These are phyloP conservation scores for Acanthosepion esculentum DNA, from an alignment of 2,888 invertebrate genomes.

Conservation along the genomic window DNA sequence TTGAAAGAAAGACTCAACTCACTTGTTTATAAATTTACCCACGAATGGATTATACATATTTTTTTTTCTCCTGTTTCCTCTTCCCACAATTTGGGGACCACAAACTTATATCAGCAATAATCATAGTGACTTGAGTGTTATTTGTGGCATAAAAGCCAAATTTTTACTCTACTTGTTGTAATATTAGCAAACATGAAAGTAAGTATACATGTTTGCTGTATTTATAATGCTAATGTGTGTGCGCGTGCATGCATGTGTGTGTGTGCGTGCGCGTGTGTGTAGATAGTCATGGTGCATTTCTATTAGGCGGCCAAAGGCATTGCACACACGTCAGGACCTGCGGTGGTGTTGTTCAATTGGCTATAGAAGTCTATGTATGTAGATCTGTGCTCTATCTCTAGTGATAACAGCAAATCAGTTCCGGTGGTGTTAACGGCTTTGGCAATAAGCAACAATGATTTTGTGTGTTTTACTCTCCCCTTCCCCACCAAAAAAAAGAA, in stretches of 20 bases:
- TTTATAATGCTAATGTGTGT: not conserved
- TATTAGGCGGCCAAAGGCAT: not conserved
- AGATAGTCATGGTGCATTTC: not conserved
- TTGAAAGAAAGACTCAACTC: not conserved
- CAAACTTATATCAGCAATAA: not conserved
- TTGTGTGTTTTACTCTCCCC: not conserved
- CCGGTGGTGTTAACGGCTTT: not conserved
- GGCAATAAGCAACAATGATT: not conserved
- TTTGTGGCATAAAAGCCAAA: not conserved
- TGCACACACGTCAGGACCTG: not conserved
- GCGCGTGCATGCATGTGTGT: too few species aligned
- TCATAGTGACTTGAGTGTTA: not conserved
- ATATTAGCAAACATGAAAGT: not conserved
- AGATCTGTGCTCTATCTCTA: not conserved
- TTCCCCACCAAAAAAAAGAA: too few species aligned
- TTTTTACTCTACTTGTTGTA: conserved; percentile 1
- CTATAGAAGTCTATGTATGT: not conserved
- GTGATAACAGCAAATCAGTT: not conserved
- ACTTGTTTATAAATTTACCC: not conserved
- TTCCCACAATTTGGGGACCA: not conserved
- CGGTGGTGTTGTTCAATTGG: not conserved
- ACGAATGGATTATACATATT: not conserved
- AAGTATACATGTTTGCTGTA: not conserved
- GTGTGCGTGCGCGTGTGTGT: not conserved
- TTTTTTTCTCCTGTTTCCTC: not conserved